Conservation (phyloP, 2,888 invertebrate species). For the Synanthedon myopaeformis region DNA sequence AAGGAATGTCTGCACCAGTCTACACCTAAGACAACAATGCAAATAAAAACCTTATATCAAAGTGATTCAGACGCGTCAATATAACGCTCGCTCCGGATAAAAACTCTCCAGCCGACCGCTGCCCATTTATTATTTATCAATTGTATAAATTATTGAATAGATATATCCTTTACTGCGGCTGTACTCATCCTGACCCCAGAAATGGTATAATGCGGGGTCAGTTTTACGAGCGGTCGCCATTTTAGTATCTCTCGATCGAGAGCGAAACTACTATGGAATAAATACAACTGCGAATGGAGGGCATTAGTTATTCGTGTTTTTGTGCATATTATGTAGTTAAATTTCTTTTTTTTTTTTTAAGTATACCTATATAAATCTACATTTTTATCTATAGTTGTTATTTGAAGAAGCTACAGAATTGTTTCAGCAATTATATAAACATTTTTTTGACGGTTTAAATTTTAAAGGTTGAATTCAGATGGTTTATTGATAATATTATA, state of each 20-base stretch:
- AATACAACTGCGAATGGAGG: not conserved
- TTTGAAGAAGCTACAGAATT: too few species aligned
- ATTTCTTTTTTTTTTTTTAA: too few species aligned
- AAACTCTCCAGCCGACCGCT: not conserved
- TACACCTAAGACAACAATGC: not conserved
- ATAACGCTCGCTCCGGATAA: not conserved
- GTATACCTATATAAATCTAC: too few species aligned
- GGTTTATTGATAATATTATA: too few species aligned
- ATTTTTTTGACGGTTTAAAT: too few species aligned
- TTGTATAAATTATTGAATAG: conserved; percentile 66
- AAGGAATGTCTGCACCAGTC: not conserved
- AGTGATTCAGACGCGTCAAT: not conserved
- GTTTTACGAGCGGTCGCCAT: conserved; percentile 36
- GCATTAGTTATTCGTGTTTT: too few species aligned
- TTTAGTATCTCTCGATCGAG: conserved; percentile 16
- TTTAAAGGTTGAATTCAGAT: too few species aligned
- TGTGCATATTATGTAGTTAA: too few species aligned
- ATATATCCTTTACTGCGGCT: conserved; percentile 22
- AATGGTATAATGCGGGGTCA: conserved; percentile 29
- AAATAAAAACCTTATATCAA: not conserved
- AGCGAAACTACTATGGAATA: not conserved
- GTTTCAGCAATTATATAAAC: too few species aligned
- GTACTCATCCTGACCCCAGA: conserved; percentile 28
- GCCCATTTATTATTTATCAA: conserved; percentile 65
- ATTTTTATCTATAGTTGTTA: too few species aligned